Evolutionary conservation across 2,113 vertebrate species (phyloP), one percentile per base, ranked within the genome.

Genomic region (Grallaria varia): DNA sequence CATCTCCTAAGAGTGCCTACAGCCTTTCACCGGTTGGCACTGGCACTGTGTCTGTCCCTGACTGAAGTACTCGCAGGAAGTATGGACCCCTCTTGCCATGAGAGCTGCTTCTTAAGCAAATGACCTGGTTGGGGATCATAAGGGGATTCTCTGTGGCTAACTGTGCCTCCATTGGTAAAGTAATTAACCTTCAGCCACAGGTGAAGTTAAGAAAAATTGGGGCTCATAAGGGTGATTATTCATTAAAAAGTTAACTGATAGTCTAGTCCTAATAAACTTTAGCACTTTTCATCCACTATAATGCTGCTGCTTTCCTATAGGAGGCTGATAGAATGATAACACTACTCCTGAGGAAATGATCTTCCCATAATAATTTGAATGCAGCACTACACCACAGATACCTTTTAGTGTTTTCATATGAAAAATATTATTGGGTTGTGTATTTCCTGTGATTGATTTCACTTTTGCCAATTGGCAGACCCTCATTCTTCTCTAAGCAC

Each of bases 171-270:
- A 40, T 6, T 39, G 50, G 64, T 52, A 81, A 85, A 50, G 63
- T 24, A 77, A 93, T 93, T 92, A 1, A 67, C 92, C 56, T 85
- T 93, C 56, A 81, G 40, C 23, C 8, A 5, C 60, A 47, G 44
- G 47, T 23, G n/a, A 90, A 53, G 68, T 63, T 90, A 94, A 86
- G 85, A 74, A 83, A 91, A 88, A 76, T 49, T 23, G 11, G 39
- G 22, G 13, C 37, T 81, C 0, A 1, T 58, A 77, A 89, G 83
- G 19, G 8, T 90, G 86, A 95, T 90, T 90, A 21, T 76, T 93
- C 60, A 88, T 92, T 89, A 89, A 84, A 90, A 93, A 86, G 83
- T 95, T 81, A 63, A n/a, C 14, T 50, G 75, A 25, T 81, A 84
- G 64, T 42, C 63, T 55, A n/a, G 30, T 66, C n/a, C 82, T 89